Conservation (phyloP, 2,113 vertebrate species). For the Motacilla alba region DNA sequence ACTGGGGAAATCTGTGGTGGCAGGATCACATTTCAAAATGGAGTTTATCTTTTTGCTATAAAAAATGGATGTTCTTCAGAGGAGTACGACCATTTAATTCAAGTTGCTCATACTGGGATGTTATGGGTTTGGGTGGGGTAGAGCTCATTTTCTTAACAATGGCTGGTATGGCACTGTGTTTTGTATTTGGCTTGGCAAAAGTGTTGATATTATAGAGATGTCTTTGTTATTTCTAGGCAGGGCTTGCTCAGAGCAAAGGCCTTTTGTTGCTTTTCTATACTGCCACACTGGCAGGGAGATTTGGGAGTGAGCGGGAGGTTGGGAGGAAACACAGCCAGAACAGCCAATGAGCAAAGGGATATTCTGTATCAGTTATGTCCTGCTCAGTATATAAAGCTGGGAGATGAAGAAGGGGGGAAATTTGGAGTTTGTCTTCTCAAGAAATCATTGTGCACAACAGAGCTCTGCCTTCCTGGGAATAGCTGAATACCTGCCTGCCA, state of each 20-base stretch:
- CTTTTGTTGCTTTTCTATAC: not conserved
- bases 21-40: not conserved
- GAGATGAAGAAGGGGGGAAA: not conserved
- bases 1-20: not conserved
- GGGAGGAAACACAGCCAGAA: not conserved
- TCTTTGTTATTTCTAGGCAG: not conserved
- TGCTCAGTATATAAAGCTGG: not conserved
- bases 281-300: fast-evolving
- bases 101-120: not conserved
- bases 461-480: not conserved
- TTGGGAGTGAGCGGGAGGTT: fast-evolving
- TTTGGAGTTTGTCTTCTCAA: not conserved
- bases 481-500: not conserved
- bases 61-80: not conserved
- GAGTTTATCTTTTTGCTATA: not conserved
- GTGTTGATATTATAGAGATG: not conserved
- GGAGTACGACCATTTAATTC: fast-evolving
- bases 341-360: not conserved
- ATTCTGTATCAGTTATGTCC: too few relatives aligned
- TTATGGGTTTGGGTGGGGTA: not conserved
- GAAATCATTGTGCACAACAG: not conserved
- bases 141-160: not conserved
- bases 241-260: not conserved
- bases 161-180: not conserved
- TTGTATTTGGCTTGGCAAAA: not conserved